Evolutionary conservation across 2,797 vertebrate species (phyloP).

Genomic region (Podarcis lilfordi): DNA sequence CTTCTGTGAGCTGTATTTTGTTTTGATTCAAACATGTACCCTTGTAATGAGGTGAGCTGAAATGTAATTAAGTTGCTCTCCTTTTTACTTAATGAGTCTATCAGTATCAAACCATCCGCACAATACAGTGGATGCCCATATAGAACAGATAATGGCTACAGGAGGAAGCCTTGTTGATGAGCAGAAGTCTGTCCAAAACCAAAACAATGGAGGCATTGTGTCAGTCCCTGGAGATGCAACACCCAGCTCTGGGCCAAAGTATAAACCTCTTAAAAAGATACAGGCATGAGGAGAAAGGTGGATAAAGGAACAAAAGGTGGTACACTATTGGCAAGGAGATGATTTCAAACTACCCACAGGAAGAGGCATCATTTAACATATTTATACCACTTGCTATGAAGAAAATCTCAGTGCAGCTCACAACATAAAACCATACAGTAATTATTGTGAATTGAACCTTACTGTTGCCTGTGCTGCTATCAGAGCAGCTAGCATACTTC

Average conservation of each 20-base stretch:
- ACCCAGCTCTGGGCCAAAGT: neutral
- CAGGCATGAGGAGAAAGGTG: neutral
- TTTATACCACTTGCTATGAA: no score
- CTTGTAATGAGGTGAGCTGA: neutral
- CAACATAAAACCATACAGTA: no score
- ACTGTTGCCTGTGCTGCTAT: slow-evolving; percentile 94
- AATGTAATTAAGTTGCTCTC: neutral
- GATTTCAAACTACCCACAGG: neutral
- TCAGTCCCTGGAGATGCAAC: neutral
- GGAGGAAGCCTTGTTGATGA: neutral
- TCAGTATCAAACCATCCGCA: neutral
- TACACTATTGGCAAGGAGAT: neutral
- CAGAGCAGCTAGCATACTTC: slow-evolving; percentile 92
- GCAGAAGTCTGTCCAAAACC: neutral
- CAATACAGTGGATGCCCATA: neutral
- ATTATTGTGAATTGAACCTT: slow-evolving; percentile 25
- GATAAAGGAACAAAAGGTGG: neutral
- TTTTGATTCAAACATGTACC: neutral
- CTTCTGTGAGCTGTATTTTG: neutral
- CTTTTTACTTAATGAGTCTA: neutral
- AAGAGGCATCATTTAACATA: no score
- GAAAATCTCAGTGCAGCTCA: no score
- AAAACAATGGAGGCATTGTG: neutral
- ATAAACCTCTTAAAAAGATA: neutral
- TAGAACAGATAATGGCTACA: neutral